A percentile compares a stretch with the other conserved stretches of the same genome.
Conservation (phyloP, 2,113 vertebrate genomes). For the Chloebia gouldiae region DNA sequence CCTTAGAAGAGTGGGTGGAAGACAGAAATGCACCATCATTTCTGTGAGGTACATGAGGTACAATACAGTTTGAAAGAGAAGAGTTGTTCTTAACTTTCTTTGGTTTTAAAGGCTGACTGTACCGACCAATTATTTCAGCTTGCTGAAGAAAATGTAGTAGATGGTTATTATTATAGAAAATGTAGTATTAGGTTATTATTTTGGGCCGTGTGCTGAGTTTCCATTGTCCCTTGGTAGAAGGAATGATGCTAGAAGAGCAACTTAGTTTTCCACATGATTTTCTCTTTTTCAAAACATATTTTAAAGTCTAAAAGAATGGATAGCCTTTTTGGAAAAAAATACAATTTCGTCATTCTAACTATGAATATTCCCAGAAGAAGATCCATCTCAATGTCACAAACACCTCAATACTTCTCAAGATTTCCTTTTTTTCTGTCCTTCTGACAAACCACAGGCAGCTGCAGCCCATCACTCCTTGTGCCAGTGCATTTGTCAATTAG, state of each 20-base stretch:
- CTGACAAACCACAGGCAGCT: conserved; percentile 10
- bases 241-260: not conserved
- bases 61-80: not conserved
- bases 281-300: not conserved
- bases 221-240: not conserved
- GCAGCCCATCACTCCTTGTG: not conserved
- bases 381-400: not conserved
- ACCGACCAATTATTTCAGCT: not conserved
- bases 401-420: not conserved
- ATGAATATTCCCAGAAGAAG: not conserved
- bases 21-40: not conserved
- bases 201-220: not conserved
- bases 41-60: not conserved
- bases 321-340: not conserved
- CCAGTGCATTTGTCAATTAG: conserved; percentile 26
- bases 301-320: not conserved
- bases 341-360: not conserved
- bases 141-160: not conserved
- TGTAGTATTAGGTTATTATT: not conserved
- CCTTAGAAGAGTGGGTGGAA: not conserved
- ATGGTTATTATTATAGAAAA: too few species aligned
- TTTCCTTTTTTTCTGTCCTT: not conserved
- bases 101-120: not conserved
- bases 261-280: not conserved
- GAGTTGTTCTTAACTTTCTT: not conserved